Evolutionary conservation across 2,797 vertebrate species (phyloP).

Genomic region (Lacerta bilineata): DNA sequence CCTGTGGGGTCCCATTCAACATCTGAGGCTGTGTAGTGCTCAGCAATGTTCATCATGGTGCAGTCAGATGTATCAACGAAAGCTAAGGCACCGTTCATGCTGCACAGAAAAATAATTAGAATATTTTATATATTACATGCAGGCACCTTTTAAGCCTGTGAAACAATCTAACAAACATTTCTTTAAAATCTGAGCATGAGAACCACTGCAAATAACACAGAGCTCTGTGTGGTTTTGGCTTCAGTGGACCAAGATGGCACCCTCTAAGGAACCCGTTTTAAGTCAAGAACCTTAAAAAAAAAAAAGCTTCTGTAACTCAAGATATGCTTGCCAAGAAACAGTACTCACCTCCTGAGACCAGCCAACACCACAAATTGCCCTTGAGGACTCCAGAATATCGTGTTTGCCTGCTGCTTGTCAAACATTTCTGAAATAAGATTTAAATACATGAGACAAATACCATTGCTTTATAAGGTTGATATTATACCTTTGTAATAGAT

Average conservation of each 20-base stretch:
- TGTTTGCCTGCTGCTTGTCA: slow-evolving; percentile 98
- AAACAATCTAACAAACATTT: background rate
- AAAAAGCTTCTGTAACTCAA: no score
- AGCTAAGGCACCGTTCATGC: slow-evolving; percentile 97
- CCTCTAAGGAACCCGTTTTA: background rate
- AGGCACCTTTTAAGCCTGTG: background rate
- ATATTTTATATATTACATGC: background rate
- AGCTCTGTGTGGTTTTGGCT: background rate
- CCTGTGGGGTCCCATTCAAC: slow-evolving; percentile 99
- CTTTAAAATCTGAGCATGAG: background rate
- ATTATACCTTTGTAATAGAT: background rate
- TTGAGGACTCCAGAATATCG: slow-evolving; percentile 99
- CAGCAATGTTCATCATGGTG: slow-evolving; percentile 98
- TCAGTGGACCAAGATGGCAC: no score
- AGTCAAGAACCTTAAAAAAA: background rate
- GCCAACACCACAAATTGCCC: slow-evolving; percentile 98
- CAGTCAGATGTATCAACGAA: slow-evolving; percentile 98
- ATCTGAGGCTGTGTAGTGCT: slow-evolving; percentile 98
- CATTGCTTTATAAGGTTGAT: background rate
- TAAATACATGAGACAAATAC: background rate
- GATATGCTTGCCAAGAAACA: no score
- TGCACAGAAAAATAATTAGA: slow-evolving; percentile 63
- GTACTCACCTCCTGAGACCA: slow-evolving; percentile 92
- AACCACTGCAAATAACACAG: background rate
- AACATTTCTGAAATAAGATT: slow-evolving; percentile 87